phyloP scores from a whole-genome alignment of 2,113 vertebrate genomes.

The Carlito syrichta region DNA sequence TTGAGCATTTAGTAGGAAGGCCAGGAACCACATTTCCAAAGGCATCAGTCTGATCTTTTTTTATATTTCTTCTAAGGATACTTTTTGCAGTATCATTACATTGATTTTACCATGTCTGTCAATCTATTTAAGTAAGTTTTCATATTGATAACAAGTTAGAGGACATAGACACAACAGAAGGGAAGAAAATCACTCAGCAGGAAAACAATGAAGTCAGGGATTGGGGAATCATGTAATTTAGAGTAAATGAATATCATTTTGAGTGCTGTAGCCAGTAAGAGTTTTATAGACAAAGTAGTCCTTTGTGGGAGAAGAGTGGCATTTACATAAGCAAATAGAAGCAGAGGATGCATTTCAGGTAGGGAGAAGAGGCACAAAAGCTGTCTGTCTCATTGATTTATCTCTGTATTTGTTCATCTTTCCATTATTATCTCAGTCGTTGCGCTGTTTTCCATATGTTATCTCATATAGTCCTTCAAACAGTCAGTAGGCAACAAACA shows the following conservation, averaged over 20 bases:
- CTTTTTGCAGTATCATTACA: not conserved
- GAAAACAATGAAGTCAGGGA: not conserved
- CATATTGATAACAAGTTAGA: not conserved
- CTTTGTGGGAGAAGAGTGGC: not conserved
- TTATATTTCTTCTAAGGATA: not conserved
- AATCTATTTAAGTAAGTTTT: not conserved
- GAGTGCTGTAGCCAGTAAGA: not conserved
- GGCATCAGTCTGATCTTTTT: not conserved
- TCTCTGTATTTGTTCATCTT: not conserved
- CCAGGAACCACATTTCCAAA: not conserved
- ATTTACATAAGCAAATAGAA: not conserved
- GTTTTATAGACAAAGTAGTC: not conserved
- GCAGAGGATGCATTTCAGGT: not conserved
- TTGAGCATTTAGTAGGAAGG: not conserved
- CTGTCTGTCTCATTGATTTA: no score
- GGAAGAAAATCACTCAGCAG: not conserved
- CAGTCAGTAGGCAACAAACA: not conserved
- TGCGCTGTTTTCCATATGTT: not conserved
- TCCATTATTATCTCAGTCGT: not conserved
- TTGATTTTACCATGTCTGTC: not conserved
- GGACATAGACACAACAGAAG: not conserved
- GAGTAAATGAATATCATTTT: not conserved
- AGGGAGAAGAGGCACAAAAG: not conserved
- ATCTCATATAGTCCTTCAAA: not conserved
- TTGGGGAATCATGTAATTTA: not conserved